phyloP scores from a whole-genome alignment of 2,888 invertebrate species.

The Zygaena filipendulae region DNA sequence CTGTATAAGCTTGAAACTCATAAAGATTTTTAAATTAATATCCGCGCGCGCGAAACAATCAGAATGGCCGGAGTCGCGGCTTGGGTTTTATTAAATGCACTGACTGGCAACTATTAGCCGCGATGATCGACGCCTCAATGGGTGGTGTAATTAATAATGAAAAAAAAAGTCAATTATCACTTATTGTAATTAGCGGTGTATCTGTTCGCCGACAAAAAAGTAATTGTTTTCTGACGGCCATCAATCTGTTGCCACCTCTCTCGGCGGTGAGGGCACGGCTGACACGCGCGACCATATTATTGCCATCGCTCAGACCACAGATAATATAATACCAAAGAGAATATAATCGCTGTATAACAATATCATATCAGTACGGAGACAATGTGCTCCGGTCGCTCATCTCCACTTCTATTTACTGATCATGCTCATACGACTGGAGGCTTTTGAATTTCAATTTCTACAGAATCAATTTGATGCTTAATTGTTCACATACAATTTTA shows the following conservation, averaged over 20 bases:
- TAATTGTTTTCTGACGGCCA: slow-evolving; percentile 58
- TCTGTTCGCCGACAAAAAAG: slow-evolving; percentile 51
- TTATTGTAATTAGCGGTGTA: slow-evolving; percentile 63
- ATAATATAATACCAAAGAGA: slow-evolving; percentile 6
- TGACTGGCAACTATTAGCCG: slow-evolving; percentile 62
- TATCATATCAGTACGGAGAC: too few species aligned
- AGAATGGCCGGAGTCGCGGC: slow-evolving; percentile 33
- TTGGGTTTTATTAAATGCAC: slow-evolving; percentile 58
- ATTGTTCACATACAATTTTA: too few species aligned
- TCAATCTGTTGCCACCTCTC: slow-evolving; percentile 33
- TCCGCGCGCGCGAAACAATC: slow-evolving; percentile 47
- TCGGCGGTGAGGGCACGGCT: slow-evolving; percentile 21
- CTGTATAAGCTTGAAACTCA: too few species aligned
- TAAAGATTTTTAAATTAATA: too few species aligned
- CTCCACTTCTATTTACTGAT: too few species aligned
- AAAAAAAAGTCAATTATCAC: slow-evolving; percentile 57
- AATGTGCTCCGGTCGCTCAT: too few species aligned
- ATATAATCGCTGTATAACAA: too few species aligned
- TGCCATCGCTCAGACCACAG: slow-evolving; percentile 10
- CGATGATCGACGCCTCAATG: slow-evolving; percentile 57
- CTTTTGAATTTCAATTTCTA: too few species aligned
- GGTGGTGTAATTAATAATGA: slow-evolving; percentile 47
- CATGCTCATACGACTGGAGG: too few species aligned
- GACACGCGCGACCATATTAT: slow-evolving; percentile 35
- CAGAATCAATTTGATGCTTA: too few species aligned